Percentiles rank a stretch among this genome's conserved stretches.
Evolutionary conservation across 30 jellyfish, hydroid and myxozoan species (phyloP).

Genomic region (Chrysaora quinquecirrha): DNA sequence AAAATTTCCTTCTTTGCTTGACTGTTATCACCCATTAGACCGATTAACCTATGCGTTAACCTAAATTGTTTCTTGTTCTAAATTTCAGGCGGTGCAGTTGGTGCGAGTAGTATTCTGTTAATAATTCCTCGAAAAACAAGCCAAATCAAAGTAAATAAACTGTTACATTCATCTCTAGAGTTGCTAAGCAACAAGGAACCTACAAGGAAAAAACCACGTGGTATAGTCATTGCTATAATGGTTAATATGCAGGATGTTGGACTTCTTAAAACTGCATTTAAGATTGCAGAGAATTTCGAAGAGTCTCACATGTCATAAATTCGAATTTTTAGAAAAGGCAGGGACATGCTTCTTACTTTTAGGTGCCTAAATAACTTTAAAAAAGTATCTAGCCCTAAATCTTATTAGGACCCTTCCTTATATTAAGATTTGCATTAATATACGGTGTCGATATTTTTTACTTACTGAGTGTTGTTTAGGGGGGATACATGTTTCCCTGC

Average conservation of each 20-base stretch:
- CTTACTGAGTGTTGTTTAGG: too few species aligned
- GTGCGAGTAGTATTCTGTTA: conserved; percentile 58
- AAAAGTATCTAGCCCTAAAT: too few species aligned
- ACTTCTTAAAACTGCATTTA: conserved; percentile 37
- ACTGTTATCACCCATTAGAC: background rate
- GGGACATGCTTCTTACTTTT: too few species aligned
- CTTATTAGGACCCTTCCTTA: too few species aligned
- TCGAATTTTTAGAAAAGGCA: too few species aligned
- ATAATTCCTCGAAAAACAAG: conserved; percentile 7
- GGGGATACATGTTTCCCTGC: too few species aligned
- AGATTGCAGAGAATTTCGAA: conserved; percentile 32
- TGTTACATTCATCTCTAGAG: background rate
- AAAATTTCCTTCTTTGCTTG: background rate
- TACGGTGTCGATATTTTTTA: too few species aligned
- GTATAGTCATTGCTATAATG: conserved; percentile 58
- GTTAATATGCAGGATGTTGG: conserved; percentile 56
- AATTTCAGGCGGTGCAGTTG: conserved; percentile 67
- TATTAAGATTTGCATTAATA: too few species aligned
- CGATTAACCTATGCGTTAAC: background rate
- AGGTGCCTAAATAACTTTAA: too few species aligned
- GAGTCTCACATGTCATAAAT: too few species aligned
- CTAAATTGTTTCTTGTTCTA: too few species aligned
- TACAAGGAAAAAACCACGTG: conserved; percentile 29
- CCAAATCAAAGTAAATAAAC: background rate
- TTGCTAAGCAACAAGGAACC: background rate